Percentiles rank a stretch among this genome's conserved stretches.
phyloP scores from a whole-genome alignment of 2,888 invertebrate species.

The Cataglyphis albicans region DNA sequence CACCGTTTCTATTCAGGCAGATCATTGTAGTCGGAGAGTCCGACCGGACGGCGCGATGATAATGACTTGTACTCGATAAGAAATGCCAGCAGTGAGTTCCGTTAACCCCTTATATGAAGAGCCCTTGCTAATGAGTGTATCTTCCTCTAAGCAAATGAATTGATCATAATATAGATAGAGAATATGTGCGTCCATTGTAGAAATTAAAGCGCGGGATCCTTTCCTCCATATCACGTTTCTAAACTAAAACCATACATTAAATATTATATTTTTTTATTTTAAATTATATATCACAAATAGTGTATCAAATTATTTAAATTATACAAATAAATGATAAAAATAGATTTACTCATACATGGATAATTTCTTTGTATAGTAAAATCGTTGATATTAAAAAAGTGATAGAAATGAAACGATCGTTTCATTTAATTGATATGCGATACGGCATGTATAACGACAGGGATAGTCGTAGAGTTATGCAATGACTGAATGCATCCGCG shows the following conservation, averaged over 20 bases:
- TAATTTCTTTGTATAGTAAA: background rate
- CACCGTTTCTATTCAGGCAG: slow-evolving; percentile 66
- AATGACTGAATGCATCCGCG: slow-evolving; percentile 78
- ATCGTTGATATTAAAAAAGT: slow-evolving; percentile 52
- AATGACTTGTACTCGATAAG: slow-evolving; percentile 64
- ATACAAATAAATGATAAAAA: background rate
- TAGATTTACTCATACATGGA: background rate
- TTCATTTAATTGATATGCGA: slow-evolving; percentile 78
- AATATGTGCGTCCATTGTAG: background rate
- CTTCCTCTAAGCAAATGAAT: slow-evolving; percentile 33
- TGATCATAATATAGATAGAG: slow-evolving; percentile 57
- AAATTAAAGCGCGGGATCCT: slow-evolving; percentile 4
- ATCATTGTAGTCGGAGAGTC: slow-evolving; percentile 74
- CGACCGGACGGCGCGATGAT: slow-evolving; percentile 70
- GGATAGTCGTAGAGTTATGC: slow-evolving; percentile 74
- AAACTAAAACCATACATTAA: background rate
- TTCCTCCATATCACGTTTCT: background rate
- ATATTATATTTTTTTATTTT: background rate
- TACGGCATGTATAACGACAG: slow-evolving; percentile 63
- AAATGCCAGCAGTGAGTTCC: slow-evolving; percentile 42
- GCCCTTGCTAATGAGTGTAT: slow-evolving; percentile 20
- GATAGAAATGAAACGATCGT: slow-evolving; percentile 73
- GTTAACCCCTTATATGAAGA: slow-evolving; percentile 41
- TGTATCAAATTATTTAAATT: background rate
- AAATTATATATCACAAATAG: background rate